Evolutionary conservation across 1,140 invertebrate genomes (phyloP), one percentile per base, ranked within the genome.

Genomic region (Xylocopa sonorina): DNA sequence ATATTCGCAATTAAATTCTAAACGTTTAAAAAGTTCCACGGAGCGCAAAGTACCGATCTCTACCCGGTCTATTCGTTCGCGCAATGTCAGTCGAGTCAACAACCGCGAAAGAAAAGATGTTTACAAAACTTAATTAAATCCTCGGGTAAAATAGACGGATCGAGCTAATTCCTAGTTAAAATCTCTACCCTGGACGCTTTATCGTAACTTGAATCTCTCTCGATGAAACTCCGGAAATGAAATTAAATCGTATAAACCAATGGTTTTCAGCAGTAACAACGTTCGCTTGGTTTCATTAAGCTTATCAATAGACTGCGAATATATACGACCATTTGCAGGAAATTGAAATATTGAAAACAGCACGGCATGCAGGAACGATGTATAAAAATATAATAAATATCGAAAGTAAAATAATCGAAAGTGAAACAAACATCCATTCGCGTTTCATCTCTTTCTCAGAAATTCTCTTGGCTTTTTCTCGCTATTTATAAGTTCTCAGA

Each of bases 81-180:
- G 29, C 51, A 27, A 48, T 72, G 21, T 9, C 14, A 16, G 1
- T 16, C 21, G 43, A 27, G 2, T 9, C 32, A 34, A 50, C 9
- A 6, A 51, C 9, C 43, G n/a, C 12, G 12, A n/a, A 16, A n/a
- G 10, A 38, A 60, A 21, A 18, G 2, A 29, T 43, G 60, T 53
- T 64, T 53, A n/a, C 48, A 2, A 16, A 53, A 10, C 34, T 50
- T 63, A 51, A 64, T 74, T 74, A 51, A 38, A 51, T 51, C n/a
- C 41, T 51, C 3, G 7, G 51, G 6, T 24, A n/a, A 74, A 43
- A n/a, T n/a, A 63, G 3, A 41, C 34, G 18, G 10, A 27, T 24
- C 57, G 10, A 6, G 6, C 4, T 4, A 48, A 62, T 62, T 7
- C n/a, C 24, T 7, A 46, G 55, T 7, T 38, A 43, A 48, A 50